These are phyloP conservation scores for Emys orbicularis DNA, from an alignment of 2,797 vertebrate species.

Conservation along the genomic window DNA sequence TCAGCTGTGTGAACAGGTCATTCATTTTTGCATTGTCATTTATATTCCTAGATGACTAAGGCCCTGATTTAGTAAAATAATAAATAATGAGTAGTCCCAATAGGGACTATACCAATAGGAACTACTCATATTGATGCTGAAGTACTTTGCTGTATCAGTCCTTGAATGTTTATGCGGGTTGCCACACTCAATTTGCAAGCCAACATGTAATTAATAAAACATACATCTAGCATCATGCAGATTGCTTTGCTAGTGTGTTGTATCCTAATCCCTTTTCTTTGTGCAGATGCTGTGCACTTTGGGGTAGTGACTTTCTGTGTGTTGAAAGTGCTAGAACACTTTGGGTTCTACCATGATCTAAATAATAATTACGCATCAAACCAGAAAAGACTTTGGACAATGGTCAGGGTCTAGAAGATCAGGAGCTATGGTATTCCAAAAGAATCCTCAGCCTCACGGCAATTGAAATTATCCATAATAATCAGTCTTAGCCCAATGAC, in stretches of 20 bases:
- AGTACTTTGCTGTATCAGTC: not conserved
- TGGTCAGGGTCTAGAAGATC: not conserved
- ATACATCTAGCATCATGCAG: not conserved
- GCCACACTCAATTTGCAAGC: slow-evolving; percentile 2
- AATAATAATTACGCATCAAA: not conserved
- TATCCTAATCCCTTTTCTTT: not conserved
- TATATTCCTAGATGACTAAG: not conserved
- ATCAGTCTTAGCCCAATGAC: not conserved
- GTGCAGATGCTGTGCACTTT: fast-evolving
- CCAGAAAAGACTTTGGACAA: not conserved
- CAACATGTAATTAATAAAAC: not conserved
- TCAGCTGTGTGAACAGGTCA: fast-evolving
- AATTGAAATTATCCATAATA: not conserved
- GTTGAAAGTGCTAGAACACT: not conserved
- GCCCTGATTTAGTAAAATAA: not conserved
- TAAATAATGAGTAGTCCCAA: not conserved
- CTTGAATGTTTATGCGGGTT: not conserved
- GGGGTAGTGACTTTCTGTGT: not conserved
- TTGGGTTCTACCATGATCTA: not conserved
- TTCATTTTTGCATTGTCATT: not conserved
- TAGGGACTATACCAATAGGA: fast-evolving
- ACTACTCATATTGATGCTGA: not conserved
- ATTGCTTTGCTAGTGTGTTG: not conserved
- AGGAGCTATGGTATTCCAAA: not conserved
- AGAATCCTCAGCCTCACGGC: fast-evolving